Conservation (phyloP, 2,113 vertebrate genomes). For the Acanthisitta chloris region DNA sequence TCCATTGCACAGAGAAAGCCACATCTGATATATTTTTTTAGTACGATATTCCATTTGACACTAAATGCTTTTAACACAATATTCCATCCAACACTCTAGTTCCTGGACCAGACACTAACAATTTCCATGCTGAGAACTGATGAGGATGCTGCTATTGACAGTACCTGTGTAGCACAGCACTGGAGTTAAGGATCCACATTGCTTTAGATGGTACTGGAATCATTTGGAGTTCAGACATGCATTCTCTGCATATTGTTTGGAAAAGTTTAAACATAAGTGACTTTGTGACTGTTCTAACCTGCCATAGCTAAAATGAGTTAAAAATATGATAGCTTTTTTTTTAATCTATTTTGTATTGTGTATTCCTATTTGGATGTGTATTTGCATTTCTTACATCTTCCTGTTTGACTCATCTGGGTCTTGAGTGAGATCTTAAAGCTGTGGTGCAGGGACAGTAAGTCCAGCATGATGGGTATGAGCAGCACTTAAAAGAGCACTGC, state of each 20-base stretch:
- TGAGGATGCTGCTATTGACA: neutral
- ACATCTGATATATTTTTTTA: neutral
- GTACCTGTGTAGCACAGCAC: neutral
- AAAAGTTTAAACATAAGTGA: neutral
- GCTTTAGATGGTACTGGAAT: neutral
- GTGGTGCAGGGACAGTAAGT: neutral
- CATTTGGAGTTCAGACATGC: neutral
- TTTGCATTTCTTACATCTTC: neutral
- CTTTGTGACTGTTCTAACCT: neutral
- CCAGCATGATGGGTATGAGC: neutral
- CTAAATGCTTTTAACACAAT: neutral
- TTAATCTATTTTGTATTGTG: neutral
- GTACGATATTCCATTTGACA: neutral
- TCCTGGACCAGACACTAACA: neutral
- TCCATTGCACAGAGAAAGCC: neutral
- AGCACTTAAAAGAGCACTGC: neutral
- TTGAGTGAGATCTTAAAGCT: neutral
- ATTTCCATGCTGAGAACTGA: neutral
- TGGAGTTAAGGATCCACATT: neutral
- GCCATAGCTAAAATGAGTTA: neutral
- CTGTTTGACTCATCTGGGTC: neutral
- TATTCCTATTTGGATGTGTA: neutral
- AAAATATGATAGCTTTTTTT: neutral
- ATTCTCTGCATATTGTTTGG: no score
- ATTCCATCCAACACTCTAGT: neutral